A percentile compares a stretch with the other conserved stretches of the same genome.
These are phyloP conservation scores for Corythornis madagascariensis DNA, from an alignment of 2,113 vertebrate genomes.

Conservation along the genomic window DNA sequence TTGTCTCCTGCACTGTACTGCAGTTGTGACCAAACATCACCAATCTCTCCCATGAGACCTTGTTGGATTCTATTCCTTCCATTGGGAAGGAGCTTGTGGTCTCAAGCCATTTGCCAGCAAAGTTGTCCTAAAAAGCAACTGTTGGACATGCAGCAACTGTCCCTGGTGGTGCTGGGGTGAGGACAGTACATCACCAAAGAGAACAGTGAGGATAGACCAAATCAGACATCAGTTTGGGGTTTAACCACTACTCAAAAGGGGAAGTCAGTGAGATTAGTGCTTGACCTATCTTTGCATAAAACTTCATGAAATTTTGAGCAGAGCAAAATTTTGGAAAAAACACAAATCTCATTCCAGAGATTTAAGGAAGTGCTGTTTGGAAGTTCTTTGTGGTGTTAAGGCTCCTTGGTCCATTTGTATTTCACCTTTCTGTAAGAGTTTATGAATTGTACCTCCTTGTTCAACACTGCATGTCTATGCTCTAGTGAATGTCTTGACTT, in stretches of 20 bases:
- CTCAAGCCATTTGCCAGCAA: background rate
- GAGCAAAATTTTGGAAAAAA: background rate
- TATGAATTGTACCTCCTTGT: background rate
- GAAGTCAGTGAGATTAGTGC: accelerated
- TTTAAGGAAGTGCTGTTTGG: background rate
- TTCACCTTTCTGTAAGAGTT: background rate
- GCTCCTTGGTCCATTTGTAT: background rate
- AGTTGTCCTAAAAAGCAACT: background rate
- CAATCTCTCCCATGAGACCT: accelerated
- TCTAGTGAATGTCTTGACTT: background rate
- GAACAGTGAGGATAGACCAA: background rate
- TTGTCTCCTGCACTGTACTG: background rate
- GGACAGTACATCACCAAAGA: accelerated
- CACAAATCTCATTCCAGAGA: background rate
- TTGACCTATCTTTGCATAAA: background rate
- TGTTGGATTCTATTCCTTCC: background rate
- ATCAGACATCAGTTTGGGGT: accelerated
- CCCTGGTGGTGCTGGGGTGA: background rate
- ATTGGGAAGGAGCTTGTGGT: accelerated
- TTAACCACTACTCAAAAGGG: background rate
- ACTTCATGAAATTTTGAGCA: background rate
- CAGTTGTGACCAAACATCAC: background rate
- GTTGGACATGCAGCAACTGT: background rate
- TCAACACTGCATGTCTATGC: background rate
- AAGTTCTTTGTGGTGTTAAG: background rate